Conservation (phyloP, 1,140 invertebrate species). For the Meloidogyne hapla region DNA sequence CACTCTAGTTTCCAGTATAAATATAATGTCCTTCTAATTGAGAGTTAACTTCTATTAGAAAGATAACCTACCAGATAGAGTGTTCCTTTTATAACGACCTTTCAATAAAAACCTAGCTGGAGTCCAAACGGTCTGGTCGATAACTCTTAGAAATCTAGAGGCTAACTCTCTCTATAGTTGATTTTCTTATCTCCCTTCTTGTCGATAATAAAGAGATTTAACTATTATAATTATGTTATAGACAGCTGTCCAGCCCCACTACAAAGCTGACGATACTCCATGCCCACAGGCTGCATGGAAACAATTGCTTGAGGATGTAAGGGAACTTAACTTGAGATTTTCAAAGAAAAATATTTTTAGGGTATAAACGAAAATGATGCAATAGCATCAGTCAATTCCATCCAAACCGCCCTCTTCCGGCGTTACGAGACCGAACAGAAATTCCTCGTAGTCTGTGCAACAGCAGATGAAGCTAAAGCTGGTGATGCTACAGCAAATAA, state of each 20-base stretch:
- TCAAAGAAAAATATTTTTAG: background rate
- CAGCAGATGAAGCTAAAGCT: slow-evolving; percentile 23
- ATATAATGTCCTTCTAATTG: too few species aligned
- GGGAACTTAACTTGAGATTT: background rate
- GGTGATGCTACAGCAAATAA: slow-evolving; percentile 16
- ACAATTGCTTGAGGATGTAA: slow-evolving; percentile 27
- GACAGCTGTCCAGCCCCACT: slow-evolving; percentile 24
- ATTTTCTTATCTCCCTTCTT: too few species aligned
- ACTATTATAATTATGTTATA: background rate
- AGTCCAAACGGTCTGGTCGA: too few species aligned
- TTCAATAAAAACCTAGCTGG: too few species aligned
- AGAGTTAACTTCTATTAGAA: too few species aligned
- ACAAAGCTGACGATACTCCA: slow-evolving; percentile 29
- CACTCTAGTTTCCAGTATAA: too few species aligned
- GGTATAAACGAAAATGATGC: slow-evolving; percentile 22
- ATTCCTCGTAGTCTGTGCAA: slow-evolving; percentile 25
- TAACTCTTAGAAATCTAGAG: too few species aligned
- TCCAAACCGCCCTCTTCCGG: slow-evolving; percentile 29
- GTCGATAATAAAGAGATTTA: too few species aligned
- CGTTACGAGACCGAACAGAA: slow-evolving; percentile 24
- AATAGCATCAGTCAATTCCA: slow-evolving; percentile 16
- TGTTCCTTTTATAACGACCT: too few species aligned
- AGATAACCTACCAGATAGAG: too few species aligned
- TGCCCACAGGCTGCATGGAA: slow-evolving; percentile 33
- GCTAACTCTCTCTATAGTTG: too few species aligned